Conservation (phyloP, 2,888 invertebrate species). For the Calephelis perditalis region DNA sequence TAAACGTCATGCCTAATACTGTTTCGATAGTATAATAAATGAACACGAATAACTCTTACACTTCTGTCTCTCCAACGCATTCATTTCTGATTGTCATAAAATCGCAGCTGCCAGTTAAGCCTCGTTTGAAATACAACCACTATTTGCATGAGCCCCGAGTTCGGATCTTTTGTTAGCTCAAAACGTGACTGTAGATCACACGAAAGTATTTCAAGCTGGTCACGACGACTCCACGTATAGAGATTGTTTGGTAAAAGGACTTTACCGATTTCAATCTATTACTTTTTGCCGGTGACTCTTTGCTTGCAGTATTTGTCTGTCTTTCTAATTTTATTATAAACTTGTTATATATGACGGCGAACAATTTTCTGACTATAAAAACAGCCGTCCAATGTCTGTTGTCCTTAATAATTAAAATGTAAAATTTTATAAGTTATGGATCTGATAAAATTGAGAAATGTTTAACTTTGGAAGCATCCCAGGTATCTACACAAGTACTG, state of each 20-base stretch:
- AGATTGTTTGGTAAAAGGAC: constrained; percentile 22
- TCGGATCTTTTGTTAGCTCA: constrained; percentile 44
- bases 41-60: too few species aligned
- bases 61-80: not conserved
- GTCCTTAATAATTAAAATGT: too few species aligned
- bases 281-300: not conserved
- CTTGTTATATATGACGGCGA: too few species aligned
- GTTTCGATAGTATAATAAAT: too few species aligned
- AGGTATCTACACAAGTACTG: too few species aligned
- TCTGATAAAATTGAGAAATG: not conserved
- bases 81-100: constrained; percentile 27
- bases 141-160: constrained; percentile 55
- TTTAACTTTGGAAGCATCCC: too few species aligned
- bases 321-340: too few species aligned
- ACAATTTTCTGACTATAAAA: too few species aligned
- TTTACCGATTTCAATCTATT: not conserved
- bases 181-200: constrained; percentile 60
- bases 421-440: too few species aligned
- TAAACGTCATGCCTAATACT: too few species aligned
- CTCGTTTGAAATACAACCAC: constrained; percentile 42
- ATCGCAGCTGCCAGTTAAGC: constrained; percentile 44
- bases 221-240: constrained; percentile 45
- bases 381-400: too few species aligned
- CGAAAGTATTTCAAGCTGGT: constrained; percentile 51
- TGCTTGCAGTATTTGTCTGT: too few species aligned